phyloP scores from a whole-genome alignment of 2,113 vertebrate genomes.

The Typhlomys cinereus region DNA sequence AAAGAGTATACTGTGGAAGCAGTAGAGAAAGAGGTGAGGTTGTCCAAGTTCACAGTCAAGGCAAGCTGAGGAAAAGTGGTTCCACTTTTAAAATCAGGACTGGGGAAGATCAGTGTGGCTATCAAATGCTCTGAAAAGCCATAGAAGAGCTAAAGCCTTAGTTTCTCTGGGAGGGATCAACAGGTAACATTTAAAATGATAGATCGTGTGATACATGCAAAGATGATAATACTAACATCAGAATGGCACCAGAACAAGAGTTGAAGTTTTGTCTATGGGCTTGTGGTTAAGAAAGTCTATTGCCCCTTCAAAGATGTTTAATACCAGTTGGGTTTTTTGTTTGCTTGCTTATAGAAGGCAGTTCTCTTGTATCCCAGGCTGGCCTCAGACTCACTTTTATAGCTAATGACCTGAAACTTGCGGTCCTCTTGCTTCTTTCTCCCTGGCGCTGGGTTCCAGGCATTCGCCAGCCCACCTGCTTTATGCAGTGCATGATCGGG shows the following conservation, averaged over 20 bases:
- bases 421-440: background rate
- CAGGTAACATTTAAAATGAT: background rate
- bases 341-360: too few species aligned
- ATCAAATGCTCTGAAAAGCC: background rate
- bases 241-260: too few species aligned
- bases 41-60: background rate
- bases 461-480: background rate
- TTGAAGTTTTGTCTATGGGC: background rate
- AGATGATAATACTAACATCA: background rate
- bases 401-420: too few species aligned
- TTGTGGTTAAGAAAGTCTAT: background rate
- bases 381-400: too few species aligned
- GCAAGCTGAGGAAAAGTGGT: background rate
- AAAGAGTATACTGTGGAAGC: background rate
- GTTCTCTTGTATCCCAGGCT: too few species aligned
- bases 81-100: background rate
- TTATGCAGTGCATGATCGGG: too few species aligned
- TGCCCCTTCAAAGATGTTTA: background rate
- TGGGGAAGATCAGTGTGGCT: background rate
- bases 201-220: background rate
- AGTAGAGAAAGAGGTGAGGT: background rate
- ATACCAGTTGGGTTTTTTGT: too few species aligned
- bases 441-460: background rate
- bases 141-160: background rate
- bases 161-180: conserved; percentile 17